Conservation (phyloP, 2,888 invertebrate species). For the Rhamphomyia laevipes region DNA sequence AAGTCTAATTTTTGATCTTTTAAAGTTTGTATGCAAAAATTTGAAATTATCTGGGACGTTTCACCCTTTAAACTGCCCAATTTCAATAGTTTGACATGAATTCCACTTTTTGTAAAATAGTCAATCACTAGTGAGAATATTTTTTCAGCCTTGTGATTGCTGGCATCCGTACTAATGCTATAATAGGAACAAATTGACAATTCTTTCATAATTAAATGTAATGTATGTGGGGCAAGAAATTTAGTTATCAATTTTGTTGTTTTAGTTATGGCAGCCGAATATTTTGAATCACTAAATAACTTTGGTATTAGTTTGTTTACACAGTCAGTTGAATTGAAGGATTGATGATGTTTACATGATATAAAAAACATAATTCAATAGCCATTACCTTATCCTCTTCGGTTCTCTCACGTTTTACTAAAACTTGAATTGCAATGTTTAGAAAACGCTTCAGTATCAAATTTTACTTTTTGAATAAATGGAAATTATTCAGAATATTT, state of each 20-base stretch:
- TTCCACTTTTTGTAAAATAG: slow-evolving; percentile 1
- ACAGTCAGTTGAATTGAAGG: slow-evolving; percentile 1
- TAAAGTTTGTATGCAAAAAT: not conserved
- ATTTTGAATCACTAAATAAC: slow-evolving; percentile 2
- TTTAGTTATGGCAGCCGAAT: slow-evolving; percentile 1
- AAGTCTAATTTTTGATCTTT: slow-evolving; percentile 1
- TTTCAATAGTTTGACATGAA: slow-evolving; percentile 3
- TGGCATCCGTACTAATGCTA: slow-evolving; percentile 3
- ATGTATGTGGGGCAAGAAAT: not conserved
- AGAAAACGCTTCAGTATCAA: not conserved
- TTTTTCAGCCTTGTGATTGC: slow-evolving; percentile 2
- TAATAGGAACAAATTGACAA: not conserved
- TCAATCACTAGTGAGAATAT: not conserved
- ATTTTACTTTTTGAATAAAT: no score
- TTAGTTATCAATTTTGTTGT: not conserved
- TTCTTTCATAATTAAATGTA: not conserved
- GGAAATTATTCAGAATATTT: not conserved
- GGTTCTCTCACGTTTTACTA: slow-evolving; percentile 4
- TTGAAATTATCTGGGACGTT: not conserved
- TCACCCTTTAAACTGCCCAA: not conserved
- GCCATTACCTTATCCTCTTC: slow-evolving; percentile 2
- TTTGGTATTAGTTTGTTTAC: slow-evolving; percentile 2
- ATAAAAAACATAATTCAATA: not conserved
- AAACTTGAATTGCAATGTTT: slow-evolving; percentile 3
- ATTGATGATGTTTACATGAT: not conserved